Percentiles rank a stretch among this genome's conserved stretches.
Conservation (phyloP, 1,140 invertebrate species). For the Lepidostoma basale region DNA sequence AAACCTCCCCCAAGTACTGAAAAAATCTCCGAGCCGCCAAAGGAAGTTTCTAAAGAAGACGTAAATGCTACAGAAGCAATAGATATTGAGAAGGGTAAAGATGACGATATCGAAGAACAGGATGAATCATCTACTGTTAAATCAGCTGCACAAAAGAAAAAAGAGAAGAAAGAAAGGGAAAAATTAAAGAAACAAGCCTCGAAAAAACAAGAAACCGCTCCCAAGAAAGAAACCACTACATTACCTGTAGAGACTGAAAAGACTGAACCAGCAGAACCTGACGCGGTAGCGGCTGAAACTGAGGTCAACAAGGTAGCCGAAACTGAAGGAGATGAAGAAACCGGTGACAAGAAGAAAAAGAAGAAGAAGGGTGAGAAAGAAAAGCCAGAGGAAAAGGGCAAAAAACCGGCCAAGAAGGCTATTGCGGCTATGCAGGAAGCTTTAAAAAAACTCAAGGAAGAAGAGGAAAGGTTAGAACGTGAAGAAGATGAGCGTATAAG, state of each 20-base stretch:
- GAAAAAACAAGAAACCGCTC: slow-evolving; percentile 63
- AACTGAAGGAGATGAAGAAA: slow-evolving; percentile 48
- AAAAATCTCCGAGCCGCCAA: slow-evolving; percentile 50
- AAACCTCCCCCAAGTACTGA: slow-evolving; percentile 50
- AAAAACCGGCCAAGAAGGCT: slow-evolving; percentile 77
- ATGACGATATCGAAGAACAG: slow-evolving; percentile 58
- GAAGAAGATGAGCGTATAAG: slow-evolving; percentile 83
- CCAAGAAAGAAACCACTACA: slow-evolving; percentile 45
- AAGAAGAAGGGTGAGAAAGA: slow-evolving; percentile 59
- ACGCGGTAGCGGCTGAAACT: slow-evolving; percentile 47
- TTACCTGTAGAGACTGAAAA: slow-evolving; percentile 42
- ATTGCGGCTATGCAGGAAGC: slow-evolving; percentile 90
- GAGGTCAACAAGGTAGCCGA: slow-evolving; percentile 52
- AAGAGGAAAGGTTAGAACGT: slow-evolving; percentile 78
- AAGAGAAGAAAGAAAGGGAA: slow-evolving; percentile 85
- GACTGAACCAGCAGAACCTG: slow-evolving; percentile 49
- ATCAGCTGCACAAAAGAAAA: slow-evolving; percentile 84
- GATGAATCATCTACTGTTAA: slow-evolving; percentile 73
- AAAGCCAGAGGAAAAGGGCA: slow-evolving; percentile 61
- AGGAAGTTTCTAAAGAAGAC: slow-evolving; percentile 52
- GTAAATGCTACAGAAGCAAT: slow-evolving; percentile 59
- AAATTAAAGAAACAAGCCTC: slow-evolving; percentile 74
- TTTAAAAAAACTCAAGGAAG: slow-evolving; percentile 85
- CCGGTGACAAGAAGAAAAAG: slow-evolving; percentile 63
- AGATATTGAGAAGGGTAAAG: slow-evolving; percentile 55